Evolutionary conservation across 2,888 invertebrate species (phyloP), one percentile per base, ranked within the genome.

Genomic region (Drosophila macrothrix): DNA sequence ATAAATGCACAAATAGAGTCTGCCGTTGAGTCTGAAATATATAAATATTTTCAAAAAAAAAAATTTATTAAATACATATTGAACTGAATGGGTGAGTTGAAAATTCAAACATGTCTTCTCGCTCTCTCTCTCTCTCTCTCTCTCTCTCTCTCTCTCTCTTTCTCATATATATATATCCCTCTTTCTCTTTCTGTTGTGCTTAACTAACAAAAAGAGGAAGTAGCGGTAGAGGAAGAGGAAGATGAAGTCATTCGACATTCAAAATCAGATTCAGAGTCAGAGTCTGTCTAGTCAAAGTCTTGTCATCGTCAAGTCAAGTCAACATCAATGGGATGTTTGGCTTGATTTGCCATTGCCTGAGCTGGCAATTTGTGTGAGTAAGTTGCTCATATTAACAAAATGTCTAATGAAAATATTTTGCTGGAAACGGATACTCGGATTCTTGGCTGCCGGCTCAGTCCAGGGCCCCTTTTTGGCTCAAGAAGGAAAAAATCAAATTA

Each of bases 341-440:
- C 76, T 71, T 81, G 83, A 85, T 81, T 83, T 73, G 73, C 55
- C 85, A 76, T 73, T 76, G 78, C 73, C 69, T 43, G 61, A 55
- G 60, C 35, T 65, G 73, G 55, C 78, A 79, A 70, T 69, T 69
- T 76, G 39, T 39, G 67, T 61, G 58, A 73, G 69, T 69, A 85
- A 88, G 88, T 84, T 76, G 82, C 81, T 86, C 85, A 86, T 86
- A 86, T 86, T 88, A 86, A 84, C 83, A 80, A 86, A 86, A 88
- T 80, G 86, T 86, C 88, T 88, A 88, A 86, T 86, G 88, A 88
- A 86, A 86, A 84, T 86, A 86, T 86, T 88, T 86, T 75, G 82
- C 79, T 59, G 59, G 35, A 28, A 61, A 65, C 69, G 61, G 73
- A 67, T 76, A 68, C 64, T 10, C 49, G 29, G 19, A 14, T 66